Base-by-base conservation (phyloP, 1,140 invertebrate species). In the Rhagoletis zephyria region DNA sequence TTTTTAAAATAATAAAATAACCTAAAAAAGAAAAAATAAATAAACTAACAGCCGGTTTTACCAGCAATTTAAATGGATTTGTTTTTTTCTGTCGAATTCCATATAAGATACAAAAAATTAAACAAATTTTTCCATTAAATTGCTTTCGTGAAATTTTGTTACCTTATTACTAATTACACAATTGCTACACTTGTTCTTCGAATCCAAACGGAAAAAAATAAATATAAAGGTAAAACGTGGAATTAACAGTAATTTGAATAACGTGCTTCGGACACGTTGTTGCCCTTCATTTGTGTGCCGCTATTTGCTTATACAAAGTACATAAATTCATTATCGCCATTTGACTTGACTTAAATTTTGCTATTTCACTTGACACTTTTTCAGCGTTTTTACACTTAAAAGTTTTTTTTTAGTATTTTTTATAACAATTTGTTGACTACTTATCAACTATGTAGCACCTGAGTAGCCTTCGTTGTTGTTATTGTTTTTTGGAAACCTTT, bases 321-420 rank as follows among this genome's bases (percentile, higher is more conserved):
- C 70, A 70, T 67, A 9, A 30, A 42, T 42, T 9, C 30, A 67
- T 67, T 67, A 40, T 42, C 30, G 42, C 45, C 30, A 10, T 16
- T 70, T 14, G 14, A 42, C 70, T 74, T 81, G 16, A 42, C n/a
- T 81, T 81, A 14, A n/a, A 45, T 81, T 81, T 74, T 51, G 74
- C 74, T 9, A 30, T n/a, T 56, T 81, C 48, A 81, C n/a, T 81
- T 81, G 74, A 81, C 74, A 81, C 74, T 81, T 19, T 56, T 81
- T n/a, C 16, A 81, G 48, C 48, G 0, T 30, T 56, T 81, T 81
- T 81, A 59, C 9, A 81, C 74, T 4, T 56, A 56, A 77, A 48
- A 4, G n/a, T 85, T 48, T 30, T 56, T 81, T 3, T 77, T 77
- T 48, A 2, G 6, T 63, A n/a, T 14, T 85, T 45, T 64, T 2